These are phyloP conservation scores for Istiophorus platypterus DNA, from an alignment of 2,113 vertebrate genomes.

Conservation along the genomic window DNA sequence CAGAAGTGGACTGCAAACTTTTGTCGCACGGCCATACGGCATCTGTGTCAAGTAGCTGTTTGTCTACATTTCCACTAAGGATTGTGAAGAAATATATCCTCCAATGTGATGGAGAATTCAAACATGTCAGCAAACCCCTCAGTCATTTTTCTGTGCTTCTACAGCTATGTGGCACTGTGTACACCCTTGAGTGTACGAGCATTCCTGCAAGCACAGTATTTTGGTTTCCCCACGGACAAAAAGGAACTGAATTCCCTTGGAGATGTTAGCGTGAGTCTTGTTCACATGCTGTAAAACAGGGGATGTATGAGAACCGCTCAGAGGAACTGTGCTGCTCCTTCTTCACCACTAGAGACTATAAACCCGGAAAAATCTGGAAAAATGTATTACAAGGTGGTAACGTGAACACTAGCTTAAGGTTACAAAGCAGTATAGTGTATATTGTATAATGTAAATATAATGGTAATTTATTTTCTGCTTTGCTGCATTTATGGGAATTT, in stretches of 20 bases:
- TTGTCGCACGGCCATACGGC: slow-evolving; percentile 22
- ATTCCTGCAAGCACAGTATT: slow-evolving; percentile 49
- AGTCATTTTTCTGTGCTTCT: slow-evolving; percentile 59
- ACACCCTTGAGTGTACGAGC: slow-evolving; percentile 30
- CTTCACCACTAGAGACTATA: slow-evolving; percentile 45
- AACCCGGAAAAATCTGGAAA: slow-evolving; percentile 18
- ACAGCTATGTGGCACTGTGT: slow-evolving; percentile 41
- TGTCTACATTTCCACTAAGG: slow-evolving; percentile 51
- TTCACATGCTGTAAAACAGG: slow-evolving; percentile 28
- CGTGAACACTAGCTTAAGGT: slow-evolving; percentile 50
- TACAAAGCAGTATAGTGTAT: slow-evolving; percentile 61
- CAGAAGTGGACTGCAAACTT: slow-evolving; percentile 51
- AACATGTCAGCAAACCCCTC: slow-evolving; percentile 39
- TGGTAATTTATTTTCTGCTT: slow-evolving; percentile 78
- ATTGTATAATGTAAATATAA: slow-evolving; percentile 77
- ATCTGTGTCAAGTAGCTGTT: slow-evolving; percentile 58
- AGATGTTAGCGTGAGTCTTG: slow-evolving; percentile 27
- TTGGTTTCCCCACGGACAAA: slow-evolving; percentile 32
- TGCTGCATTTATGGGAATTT: slow-evolving; percentile 71
- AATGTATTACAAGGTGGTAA: slow-evolving; percentile 45
- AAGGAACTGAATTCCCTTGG: slow-evolving; percentile 35
- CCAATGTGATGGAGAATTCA: slow-evolving; percentile 38
- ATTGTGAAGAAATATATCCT: slow-evolving; percentile 49
- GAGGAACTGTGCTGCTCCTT: slow-evolving; percentile 59
- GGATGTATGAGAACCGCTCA: slow-evolving; percentile 23